Base-by-base conservation (phyloP, 2,113 vertebrate species). In the Hippocampus comes region DNA sequence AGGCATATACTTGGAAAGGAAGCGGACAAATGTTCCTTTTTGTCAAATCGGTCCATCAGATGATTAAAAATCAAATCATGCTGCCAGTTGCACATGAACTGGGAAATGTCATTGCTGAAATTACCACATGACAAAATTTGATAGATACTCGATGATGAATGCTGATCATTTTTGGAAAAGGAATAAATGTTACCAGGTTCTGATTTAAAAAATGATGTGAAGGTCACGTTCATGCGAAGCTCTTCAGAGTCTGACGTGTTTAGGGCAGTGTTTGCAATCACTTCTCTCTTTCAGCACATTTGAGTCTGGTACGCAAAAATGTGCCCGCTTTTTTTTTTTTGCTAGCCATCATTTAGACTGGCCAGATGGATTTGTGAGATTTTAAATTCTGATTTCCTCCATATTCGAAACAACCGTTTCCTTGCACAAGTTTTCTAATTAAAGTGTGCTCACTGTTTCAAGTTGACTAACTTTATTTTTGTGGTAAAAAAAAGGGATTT, bases 401-500 rank as follows among this genome's bases (percentile, higher is more conserved):
- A 25, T n/a, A 57, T 23, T 57, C n/a, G 10, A 25, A 30, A 14
- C 23, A 59, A 27, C 5, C 27, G 12, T 59, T 59, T 2, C n/a
- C 30, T 46, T 48, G 4, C 49, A 69, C 38, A 38, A 53, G 34
- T 80, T 81, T 76, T 12, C 21, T n/a, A 77, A 74, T 53, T 43
- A 27, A 41, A 30, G 64, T 71, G 60, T 70, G 64, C 75, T 61
- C 48, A 23, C 56, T 63, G 53, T 49, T 55, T 38, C 6, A 30
- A 73, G 64, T 75, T 67, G 42, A 25, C 71, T 83, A 78, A 59
- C 76, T 81, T 81, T 81, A 6, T 38, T 86, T 83, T 70, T 82
- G 69, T 71, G 73, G 34, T 5, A 6, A 38, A 38, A 30, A 30
- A 83, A 86, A 85, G 74, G 77, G 67, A 79, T 83, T 82, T 81